Evolutionary conservation across 1,140 invertebrate species (phyloP).

Genomic region (Brachystomella parvula): DNA sequence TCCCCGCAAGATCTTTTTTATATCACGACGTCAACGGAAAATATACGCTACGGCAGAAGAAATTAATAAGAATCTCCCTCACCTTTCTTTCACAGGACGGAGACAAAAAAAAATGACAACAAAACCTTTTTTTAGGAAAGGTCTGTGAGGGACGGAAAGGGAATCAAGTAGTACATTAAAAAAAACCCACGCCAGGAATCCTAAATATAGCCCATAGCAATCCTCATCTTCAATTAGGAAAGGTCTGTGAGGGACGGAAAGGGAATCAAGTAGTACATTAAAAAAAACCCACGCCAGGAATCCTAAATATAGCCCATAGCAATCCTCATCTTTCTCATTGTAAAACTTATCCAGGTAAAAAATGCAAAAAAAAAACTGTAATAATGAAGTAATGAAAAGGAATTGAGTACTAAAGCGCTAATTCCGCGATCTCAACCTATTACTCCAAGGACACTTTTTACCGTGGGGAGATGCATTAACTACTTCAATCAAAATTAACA

Average conservation of each 20-base stretch:
- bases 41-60: background rate
- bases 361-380: too few relatives aligned
- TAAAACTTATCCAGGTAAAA: too few relatives aligned
- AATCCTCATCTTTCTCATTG: background rate
- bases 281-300: background rate
- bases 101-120: background rate
- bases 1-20: conserved; percentile 14
- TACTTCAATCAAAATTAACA: too few relatives aligned
- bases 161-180: background rate
- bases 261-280: background rate
- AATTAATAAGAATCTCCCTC: background rate
- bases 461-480: too few relatives aligned
- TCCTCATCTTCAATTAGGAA: background rate
- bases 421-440: too few relatives aligned
- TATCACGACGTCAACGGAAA: conserved; percentile 17
- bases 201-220: conserved; percentile 16
- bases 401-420: too few relatives aligned
- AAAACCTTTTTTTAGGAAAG: background rate
- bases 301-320: conserved; percentile 16
- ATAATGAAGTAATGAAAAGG: too few relatives aligned
- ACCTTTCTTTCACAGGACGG: background rate
- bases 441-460: too few relatives aligned
- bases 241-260: background rate
- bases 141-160: background rate
- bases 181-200: background rate